These are phyloP conservation scores for Alcedo quadribrachys DNA, from an alignment of 2,797 vertebrate genomes.

Conservation along the genomic window DNA sequence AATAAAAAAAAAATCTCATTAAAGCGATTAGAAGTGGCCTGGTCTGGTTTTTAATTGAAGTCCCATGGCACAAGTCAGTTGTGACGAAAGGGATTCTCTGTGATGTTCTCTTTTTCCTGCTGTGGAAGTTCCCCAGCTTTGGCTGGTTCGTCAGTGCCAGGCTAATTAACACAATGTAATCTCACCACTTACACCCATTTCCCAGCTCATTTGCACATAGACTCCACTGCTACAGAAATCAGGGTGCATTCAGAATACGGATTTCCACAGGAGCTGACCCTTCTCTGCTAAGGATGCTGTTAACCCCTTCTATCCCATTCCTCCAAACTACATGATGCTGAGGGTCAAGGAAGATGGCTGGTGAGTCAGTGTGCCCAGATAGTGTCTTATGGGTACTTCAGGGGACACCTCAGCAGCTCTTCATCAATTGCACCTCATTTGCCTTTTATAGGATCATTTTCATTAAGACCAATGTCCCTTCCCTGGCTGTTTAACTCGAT, in stretches of 20 bases:
- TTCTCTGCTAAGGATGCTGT: not conserved
- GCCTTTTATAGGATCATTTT: conserved; percentile 25
- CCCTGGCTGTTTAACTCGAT: not conserved
- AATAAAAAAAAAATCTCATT: conserved; percentile 5
- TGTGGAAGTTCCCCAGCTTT: conserved; percentile 58
- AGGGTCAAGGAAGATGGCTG: not conserved
- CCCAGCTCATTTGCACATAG: conserved; percentile 39
- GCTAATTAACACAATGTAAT: conserved; percentile 49
- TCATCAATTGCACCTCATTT: not conserved
- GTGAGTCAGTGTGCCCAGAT: not conserved
- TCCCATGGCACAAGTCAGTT: conserved; percentile 41
- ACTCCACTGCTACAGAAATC: conserved; percentile 1
- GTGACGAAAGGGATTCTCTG: conserved; percentile 61
- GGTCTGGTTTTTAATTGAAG: conserved; percentile 58
- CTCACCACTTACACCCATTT: conserved; percentile 28
- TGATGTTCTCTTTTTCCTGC: conserved; percentile 29
- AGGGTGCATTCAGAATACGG: not conserved
- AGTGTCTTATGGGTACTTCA: not conserved
- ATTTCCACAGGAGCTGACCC: conserved; percentile 1
- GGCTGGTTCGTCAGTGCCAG: not conserved
- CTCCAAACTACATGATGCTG: not conserved
- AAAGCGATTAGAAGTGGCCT: conserved; percentile 32
- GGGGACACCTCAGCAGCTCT: not conserved
- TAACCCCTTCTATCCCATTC: not conserved
- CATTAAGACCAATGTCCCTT: conserved; percentile 24